Evolutionary conservation across 2,888 invertebrate species (phyloP).

Genomic region (Cheiracanthium punctorium): DNA sequence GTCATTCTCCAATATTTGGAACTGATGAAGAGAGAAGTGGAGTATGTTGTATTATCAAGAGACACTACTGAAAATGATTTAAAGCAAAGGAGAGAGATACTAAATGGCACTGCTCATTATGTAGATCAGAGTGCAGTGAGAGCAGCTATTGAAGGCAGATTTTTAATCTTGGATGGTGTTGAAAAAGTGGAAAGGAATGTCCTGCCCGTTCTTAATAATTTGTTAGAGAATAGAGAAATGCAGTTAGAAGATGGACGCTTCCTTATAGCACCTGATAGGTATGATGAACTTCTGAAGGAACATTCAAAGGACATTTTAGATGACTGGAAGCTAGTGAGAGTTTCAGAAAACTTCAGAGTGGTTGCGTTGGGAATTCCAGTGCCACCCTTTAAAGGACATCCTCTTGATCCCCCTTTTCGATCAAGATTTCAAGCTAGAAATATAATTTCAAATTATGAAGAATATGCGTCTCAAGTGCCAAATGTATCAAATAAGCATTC

Average conservation of each 20-base stretch:
- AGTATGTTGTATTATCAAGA: slow-evolving; percentile 93
- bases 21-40: slow-evolving; percentile 90
- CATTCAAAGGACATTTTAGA: slow-evolving; percentile 87
- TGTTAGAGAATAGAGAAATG: slow-evolving; percentile 98
- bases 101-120: slow-evolving; percentile 89
- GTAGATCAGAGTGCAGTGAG: slow-evolving; percentile 95
- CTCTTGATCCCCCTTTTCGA: slow-evolving; percentile 94
- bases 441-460: slow-evolving; percentile 77
- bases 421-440: slow-evolving; percentile 96
- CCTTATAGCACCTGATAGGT: slow-evolving; percentile 90
- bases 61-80: slow-evolving; percentile 98
- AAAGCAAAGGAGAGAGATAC: slow-evolving; percentile 95
- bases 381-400: slow-evolving; percentile 91
- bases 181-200: slow-evolving; percentile 99
- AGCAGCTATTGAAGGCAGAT: slow-evolving; percentile 91
- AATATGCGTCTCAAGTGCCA: slow-evolving; percentile 40
- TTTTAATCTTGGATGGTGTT: slow-evolving; percentile 94
- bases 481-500: slow-evolving; percentile 18
- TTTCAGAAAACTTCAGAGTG: slow-evolving; percentile 93
- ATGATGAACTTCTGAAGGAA: slow-evolving; percentile 87
- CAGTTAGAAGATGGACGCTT: slow-evolving; percentile 97
- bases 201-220: slow-evolving; percentile 94
- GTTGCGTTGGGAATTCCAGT: slow-evolving; percentile 94
- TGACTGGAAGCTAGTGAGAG: slow-evolving; percentile 91
- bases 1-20: slow-evolving; percentile 90